Conservation (phyloP, 2,888 invertebrate genomes). For the Troides helena region DNA sequence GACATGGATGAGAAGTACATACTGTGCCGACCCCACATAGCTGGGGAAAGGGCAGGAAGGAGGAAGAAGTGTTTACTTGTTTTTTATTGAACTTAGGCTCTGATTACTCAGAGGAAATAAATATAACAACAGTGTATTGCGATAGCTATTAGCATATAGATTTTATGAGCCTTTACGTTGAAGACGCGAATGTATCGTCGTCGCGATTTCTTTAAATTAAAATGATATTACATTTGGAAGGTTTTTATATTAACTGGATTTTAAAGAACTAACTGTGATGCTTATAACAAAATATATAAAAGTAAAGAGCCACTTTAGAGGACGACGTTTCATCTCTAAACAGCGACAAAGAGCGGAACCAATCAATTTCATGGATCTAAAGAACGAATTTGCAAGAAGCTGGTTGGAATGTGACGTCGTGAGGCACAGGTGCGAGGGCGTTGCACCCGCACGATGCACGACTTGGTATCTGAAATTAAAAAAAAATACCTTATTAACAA, state of each 20-base stretch:
- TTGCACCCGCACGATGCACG: conserved; percentile 48
- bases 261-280: background rate
- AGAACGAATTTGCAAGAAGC: conserved; percentile 50
- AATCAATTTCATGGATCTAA: conserved; percentile 52
- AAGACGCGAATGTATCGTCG: too few species aligned
- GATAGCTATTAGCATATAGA: too few species aligned
- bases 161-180: too few species aligned
- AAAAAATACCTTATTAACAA: background rate
- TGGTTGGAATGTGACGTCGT: conserved; percentile 63
- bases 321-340: conserved; percentile 8
- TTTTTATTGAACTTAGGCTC: too few species aligned
- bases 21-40: too few species aligned
- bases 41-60: too few species aligned
- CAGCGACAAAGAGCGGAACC: conserved; percentile 36
- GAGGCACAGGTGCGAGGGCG: conserved; percentile 67
- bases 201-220: too few species aligned
- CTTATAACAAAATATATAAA: background rate
- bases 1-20: too few species aligned
- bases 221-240: background rate
- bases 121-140: too few species aligned
- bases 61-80: too few species aligned
- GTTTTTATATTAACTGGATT: background rate
- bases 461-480: background rate
- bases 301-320: background rate
- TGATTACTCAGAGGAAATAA: too few species aligned